phyloP scores from a whole-genome alignment of 2,797 vertebrate genomes.

The Erethizon dorsatum region DNA sequence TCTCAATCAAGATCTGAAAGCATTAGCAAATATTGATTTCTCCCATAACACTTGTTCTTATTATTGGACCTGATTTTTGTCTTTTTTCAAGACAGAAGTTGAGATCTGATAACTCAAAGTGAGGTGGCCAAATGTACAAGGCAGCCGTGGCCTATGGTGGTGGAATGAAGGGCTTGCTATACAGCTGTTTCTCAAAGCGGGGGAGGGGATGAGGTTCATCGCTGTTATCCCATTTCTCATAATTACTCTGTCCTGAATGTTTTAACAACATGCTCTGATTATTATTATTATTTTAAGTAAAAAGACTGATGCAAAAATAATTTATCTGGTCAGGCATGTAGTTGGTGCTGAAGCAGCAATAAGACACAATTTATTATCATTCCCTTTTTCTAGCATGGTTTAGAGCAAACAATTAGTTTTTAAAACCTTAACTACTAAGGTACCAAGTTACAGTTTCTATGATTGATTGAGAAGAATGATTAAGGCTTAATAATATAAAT shows the following conservation, averaged over 20 bases:
- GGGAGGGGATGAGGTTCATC: conserved; percentile 58
- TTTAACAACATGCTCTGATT: no score
- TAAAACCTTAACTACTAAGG: conserved; percentile 56
- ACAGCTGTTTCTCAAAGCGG: conserved; percentile 57
- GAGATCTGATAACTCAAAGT: conserved; percentile 62
- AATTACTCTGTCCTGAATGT: conserved; percentile 63
- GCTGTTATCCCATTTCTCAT: conserved; percentile 73
- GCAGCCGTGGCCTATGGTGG: not conserved
- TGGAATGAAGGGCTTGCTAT: not conserved
- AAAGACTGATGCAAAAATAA: conserved; percentile 59
- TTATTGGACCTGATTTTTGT: conserved; percentile 75
- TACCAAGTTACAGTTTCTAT: conserved; percentile 28
- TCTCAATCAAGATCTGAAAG: conserved; percentile 84
- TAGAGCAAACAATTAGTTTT: conserved; percentile 71
- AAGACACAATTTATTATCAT: conserved; percentile 39
- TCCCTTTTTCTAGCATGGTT: conserved; percentile 61
- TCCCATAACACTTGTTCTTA: conserved; percentile 79
- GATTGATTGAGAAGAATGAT: conserved; percentile 39
- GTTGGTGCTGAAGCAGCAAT: conserved; percentile 54
- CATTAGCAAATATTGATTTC: conserved; percentile 84
- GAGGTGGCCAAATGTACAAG: conserved; percentile 1
- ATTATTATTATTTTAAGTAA: conserved; percentile 44
- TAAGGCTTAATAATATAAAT: conserved; percentile 30
- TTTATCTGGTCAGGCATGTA: conserved; percentile 65
- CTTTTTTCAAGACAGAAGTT: conserved; percentile 74